Conservation (phyloP, 2,113 vertebrate genomes). For the Mustela lutreola region DNA sequence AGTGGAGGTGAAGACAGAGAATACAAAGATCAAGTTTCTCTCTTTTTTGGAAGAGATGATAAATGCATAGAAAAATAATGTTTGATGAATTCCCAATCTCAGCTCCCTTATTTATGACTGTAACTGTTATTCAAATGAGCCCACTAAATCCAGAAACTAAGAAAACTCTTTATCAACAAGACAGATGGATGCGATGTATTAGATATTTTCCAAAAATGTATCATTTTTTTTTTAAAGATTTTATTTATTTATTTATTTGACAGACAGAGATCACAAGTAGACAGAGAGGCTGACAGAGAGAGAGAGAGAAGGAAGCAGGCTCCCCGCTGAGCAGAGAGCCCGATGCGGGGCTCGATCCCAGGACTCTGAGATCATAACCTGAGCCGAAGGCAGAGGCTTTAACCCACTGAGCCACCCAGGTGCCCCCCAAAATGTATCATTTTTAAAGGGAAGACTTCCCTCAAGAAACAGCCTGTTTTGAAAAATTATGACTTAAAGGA, state of each 20-base stretch:
- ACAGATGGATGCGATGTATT: neutral
- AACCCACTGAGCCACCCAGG: no score
- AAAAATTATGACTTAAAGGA: neutral
- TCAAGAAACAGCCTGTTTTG: conserved; percentile 9
- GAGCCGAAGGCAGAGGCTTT: no score
- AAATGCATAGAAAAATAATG: neutral
- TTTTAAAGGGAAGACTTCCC: neutral
- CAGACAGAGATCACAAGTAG: no score
- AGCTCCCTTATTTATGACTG: neutral
- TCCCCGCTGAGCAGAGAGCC: no score
- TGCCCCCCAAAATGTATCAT: neutral
- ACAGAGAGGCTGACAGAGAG: no score
- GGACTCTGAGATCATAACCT: no score
- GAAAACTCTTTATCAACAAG: neutral
- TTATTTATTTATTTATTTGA: no score
- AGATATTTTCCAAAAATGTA: neutral
- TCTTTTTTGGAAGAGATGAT: neutral
- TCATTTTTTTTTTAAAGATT: neutral
- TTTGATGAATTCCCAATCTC: neutral
- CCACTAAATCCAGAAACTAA: neutral
- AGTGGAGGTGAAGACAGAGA: neutral
- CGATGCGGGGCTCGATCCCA: no score
- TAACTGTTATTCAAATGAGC: neutral
- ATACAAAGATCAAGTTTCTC: neutral
- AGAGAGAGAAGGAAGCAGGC: no score